These are phyloP conservation scores for Lycaena phlaeas DNA, from an alignment of 2,888 invertebrate species.

Conservation along the genomic window DNA sequence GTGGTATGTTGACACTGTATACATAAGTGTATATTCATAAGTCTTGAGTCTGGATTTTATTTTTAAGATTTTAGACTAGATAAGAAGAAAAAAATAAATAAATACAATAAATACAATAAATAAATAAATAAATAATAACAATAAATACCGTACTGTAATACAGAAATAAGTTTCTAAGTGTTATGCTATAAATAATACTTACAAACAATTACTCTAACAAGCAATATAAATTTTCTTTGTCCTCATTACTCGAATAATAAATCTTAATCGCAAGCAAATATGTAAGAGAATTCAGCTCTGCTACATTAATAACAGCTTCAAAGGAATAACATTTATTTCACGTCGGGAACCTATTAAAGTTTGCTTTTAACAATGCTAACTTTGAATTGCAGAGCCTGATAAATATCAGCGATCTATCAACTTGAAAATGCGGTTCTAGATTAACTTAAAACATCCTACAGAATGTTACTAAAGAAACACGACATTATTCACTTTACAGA, in stretches of 20 bases:
- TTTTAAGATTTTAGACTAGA: too few species aligned
- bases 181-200: neutral
- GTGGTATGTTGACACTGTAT: too few species aligned
- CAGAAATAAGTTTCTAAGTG: too few species aligned
- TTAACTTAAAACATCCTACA: conserved; percentile 1
- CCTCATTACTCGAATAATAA: neutral
- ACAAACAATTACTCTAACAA: neutral
- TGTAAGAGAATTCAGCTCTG: neutral
- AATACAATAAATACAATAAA: too few species aligned
- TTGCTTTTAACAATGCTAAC: conserved; percentile 39
- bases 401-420: conserved; percentile 55
- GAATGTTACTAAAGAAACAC: neutral
- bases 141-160: too few species aligned
- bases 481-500: neutral
- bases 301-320: conserved; percentile 8
- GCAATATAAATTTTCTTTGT: conserved; percentile 3
- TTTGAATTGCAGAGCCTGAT: conserved; percentile 37
- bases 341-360: conserved; percentile 41
- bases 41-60: too few species aligned
- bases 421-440: conserved; percentile 17
- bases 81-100: too few species aligned
- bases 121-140: too few species aligned
- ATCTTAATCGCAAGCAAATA: neutral
- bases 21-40: too few species aligned
- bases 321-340: conserved; percentile 41